Conservation (phyloP, 2,113 vertebrate species). For the Ploceus nigricollis region DNA sequence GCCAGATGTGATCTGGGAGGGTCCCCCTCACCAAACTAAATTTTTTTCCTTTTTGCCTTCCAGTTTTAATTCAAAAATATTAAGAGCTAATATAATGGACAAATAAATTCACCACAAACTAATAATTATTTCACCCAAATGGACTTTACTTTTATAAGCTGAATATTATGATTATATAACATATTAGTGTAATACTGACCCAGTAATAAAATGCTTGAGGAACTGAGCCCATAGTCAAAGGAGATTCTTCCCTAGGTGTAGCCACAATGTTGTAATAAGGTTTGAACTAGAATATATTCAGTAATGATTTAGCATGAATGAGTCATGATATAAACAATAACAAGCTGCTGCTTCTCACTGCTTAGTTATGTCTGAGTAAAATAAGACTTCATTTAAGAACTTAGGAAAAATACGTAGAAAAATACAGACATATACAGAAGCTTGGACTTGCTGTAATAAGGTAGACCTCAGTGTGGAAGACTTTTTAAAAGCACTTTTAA, state of each 20-base stretch:
- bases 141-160: not conserved
- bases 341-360: not conserved
- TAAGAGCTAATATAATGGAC: not conserved
- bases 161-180: not conserved
- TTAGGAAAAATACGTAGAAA: constrained; percentile 63
- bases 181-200: not conserved
- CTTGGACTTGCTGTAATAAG: constrained; percentile 17
- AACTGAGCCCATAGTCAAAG: not conserved
- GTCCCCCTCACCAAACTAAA: not conserved
- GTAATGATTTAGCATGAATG: not conserved
- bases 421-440: constrained; percentile 48
- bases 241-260: not conserved
- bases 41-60: not conserved
- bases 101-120: not conserved
- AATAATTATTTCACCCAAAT: not conserved
- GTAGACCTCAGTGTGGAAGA: not conserved
- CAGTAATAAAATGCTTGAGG: not conserved
- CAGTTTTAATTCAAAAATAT: not conserved
- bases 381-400: constrained; percentile 61
- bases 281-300: not conserved
- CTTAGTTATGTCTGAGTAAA: constrained; percentile 63
- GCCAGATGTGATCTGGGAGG: not conserved
- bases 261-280: not conserved
- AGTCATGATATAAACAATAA: not conserved
- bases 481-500: not conserved